Evolutionary conservation across 2,888 invertebrate species (phyloP), one percentile per base, ranked within the genome.

Genomic region (Acronicta leporina): DNA sequence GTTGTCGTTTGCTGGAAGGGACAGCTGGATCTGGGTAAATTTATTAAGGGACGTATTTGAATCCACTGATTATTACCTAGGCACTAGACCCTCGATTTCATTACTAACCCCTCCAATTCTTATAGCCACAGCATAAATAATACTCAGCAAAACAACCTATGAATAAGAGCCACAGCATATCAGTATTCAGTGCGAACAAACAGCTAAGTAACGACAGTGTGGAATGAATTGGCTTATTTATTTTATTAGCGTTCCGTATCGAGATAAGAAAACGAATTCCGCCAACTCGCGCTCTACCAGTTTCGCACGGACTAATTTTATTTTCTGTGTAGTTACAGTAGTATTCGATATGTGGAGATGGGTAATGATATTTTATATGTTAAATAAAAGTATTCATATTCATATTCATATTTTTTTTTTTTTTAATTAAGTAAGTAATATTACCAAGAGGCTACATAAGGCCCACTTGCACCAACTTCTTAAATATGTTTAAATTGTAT

Each of bases 241-340:
- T 82, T 81, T 82, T 81, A 82, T 82, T 82, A 80, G 78, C 74
- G 75, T 78, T 73, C 74, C 76, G 62, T 70, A 65, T 68, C 63
- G 74, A 63, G 53, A 75, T 64, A 58, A 16, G 63, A 72, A 60
- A 75, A 72, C 65, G 72, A 68, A 75, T 74, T 75, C 65, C 63
- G 57, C 61, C 71, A 65, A 71, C 62, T 50, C 51, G 33, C 62
- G 54, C 60, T 68, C 60, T 68, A 58, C 75, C 54, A 64, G 60
- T 65, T 57, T 42, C 48, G 52, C 52, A 43, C 52, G 58, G 56
- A 49, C 65, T 75, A 74, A 74, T 75, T 75, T 74, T 71, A 75
- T 74, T 74, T 75, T 52, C 13, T 38, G 5, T 38, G 49, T 62
- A 70, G 52, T 63, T 67, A 59, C 15, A 50, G 20, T 14, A 50